Base-by-base conservation (phyloP, 2,888 invertebrate species). In the Caenorhabditis sp. region DNA sequence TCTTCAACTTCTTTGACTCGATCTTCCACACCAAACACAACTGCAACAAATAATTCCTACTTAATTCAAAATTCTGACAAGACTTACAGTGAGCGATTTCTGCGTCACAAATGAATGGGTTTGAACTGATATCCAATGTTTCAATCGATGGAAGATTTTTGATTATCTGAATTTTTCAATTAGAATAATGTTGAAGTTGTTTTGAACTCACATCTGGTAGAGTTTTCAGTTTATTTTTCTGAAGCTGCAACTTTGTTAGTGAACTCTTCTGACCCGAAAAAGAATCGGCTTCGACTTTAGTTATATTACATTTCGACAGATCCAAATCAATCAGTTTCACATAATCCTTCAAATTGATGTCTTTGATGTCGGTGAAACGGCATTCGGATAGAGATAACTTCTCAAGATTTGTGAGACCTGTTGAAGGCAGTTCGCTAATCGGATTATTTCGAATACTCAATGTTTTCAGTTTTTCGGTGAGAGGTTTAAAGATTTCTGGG, bases 171-270 rank as follows among this genome's bases (percentile, higher is more conserved):
- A 69, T 31, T 6, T 31, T 31, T 14, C 17, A 8, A 4, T 19
- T n/a, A n/a, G n/a, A 17, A 50, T 19, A 3, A 50, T 50, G 14
- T 8, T 27, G n/a, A 21, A 1, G 93, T 93, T 2, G 93, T 51
- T 10, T n/a, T 19, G 31, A 60, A 27, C n/a, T 65, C 27, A 71
- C 66, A 66, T 72, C 58, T 58, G 74, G 74, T 17, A 94, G 89
- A 65, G 92, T 91, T 17, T 92, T 91, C 58, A 95, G 89, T 86
- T 94, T 93, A 93, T 94, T 94, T 85, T 92, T 93, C 19, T 93
- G 92, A 60, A 95, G 88, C 86, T 93, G 93, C 31, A 95, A 89
- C 62, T 92, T 90, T 0, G 93, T 93, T n/a, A 95, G 58, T 10
- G 63, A 58, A 6, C 63, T 58, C 31, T 76, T 75, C 58, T 78